phyloP scores from a whole-genome alignment of 1,140 invertebrate genomes.

The Psix sp. region DNA sequence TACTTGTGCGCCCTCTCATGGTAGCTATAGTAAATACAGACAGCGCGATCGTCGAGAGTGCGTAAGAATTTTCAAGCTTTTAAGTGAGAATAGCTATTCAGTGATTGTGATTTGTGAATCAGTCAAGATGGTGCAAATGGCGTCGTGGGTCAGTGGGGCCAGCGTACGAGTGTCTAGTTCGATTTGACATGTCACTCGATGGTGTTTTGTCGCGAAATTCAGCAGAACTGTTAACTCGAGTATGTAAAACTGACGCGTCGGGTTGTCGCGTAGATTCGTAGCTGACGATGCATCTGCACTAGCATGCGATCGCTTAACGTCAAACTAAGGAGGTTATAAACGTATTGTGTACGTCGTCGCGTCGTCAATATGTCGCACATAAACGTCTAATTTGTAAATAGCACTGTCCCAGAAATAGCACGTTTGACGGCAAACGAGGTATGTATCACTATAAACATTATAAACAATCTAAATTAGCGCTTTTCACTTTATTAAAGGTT shows the following conservation, averaged over 20 bases:
- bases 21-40: too few relatives aligned
- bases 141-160: neutral
- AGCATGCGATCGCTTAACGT: constrained; percentile 4
- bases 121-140: constrained; percentile 25
- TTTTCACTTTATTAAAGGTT: too few relatives aligned
- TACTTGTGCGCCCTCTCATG: too few relatives aligned
- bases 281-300: constrained; percentile 5
- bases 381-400: constrained; percentile 25
- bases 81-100: too few relatives aligned
- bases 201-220: constrained; percentile 5
- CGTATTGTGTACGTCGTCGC: constrained; percentile 37
- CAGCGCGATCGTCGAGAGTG: too few relatives aligned
- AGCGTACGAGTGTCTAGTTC: neutral
- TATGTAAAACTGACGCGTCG: constrained; percentile 6
- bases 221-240: neutral
- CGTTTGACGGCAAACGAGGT: constrained; percentile 4
- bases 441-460: neutral
- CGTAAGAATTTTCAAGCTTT: too few relatives aligned
- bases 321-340: constrained; percentile 40
- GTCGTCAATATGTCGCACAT: constrained; percentile 31
- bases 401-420: constrained; percentile 12
- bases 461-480: too few relatives aligned
- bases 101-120: neutral
- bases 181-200: constrained; percentile 4
- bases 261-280: neutral